Base-by-base conservation (phyloP, 2,888 invertebrate species). In the Sarcophaga rosellei region DNA sequence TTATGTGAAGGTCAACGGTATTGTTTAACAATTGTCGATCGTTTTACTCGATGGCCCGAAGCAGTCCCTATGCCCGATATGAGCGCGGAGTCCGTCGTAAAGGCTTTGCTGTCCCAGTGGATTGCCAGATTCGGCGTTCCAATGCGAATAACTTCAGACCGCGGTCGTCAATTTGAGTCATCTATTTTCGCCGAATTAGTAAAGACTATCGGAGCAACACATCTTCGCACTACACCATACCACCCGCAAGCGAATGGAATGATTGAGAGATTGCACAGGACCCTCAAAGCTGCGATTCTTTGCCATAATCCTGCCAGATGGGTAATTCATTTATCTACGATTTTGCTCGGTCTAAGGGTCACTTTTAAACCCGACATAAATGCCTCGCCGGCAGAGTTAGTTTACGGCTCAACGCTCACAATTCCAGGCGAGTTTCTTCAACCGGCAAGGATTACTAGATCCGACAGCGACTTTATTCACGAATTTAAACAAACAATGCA, bases 21-120 rank as follows among this genome's bases (percentile, higher is more conserved):
- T 61, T 63, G 75, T 75, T 35, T 68, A 44, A 61, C 44, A 17
- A 45, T 66, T 57, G 57, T 45, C 72, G 57, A 53, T 23, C 20
- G 74, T 21, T 63, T 63, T 45, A 74, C 63, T 17, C 63, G 74
- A 23, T 63, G 21, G 74, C 79, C 74, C 15, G 63, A 74, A 17
- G 63, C 74, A 20, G 17, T 74, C 10, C 83, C 86, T 12, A 45
- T 86, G 11, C 76, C 81, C 0, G 79, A 86, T 45, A 86, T 82
- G 23, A 76, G 77, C 23, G 86, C 78, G 0, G 80, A 84, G 25
- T 82, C 80, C 1, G 45, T 81, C 1, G 63, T 62, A n/a, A n/a
- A n/a, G n/a, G n/a, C n/a, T n/a, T n/a, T n/a, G 2, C 57, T 53
- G 35, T 47, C 25, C 45, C 77, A 53, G 8, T 78, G 81, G 66